Evolutionary conservation across 2,113 vertebrate genomes (phyloP).

Genomic region (Corythornis cristatus): DNA sequence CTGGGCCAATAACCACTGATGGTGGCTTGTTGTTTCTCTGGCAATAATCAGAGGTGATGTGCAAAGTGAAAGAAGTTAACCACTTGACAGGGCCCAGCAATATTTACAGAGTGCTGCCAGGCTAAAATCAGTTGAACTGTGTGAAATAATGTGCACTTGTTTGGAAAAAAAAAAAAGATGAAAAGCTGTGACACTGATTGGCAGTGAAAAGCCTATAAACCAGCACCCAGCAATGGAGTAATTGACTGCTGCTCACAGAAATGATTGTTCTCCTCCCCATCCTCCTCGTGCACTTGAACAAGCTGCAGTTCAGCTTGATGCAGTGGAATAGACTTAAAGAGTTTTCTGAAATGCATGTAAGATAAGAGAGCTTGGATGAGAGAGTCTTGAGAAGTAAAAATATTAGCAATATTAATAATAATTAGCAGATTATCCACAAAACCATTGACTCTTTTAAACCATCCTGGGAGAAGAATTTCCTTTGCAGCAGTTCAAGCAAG

Average conservation of each 20-base stretch:
- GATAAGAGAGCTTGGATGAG: neutral
- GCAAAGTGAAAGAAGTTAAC: neutral
- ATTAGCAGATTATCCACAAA: neutral
- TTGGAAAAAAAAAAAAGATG: neutral
- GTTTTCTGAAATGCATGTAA: neutral
- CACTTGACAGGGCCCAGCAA: neutral
- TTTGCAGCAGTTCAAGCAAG: neutral
- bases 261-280: neutral
- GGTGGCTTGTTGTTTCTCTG: neutral
- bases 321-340: neutral
- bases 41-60: neutral
- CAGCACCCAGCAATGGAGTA: neutral
- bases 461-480: neutral
- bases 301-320: neutral
- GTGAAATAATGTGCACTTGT: neutral
- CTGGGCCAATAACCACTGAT: neutral
- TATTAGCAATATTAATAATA: neutral
- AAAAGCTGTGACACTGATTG: conserved; percentile 39
- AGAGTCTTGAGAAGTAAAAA: neutral
- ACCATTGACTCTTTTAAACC: neutral
- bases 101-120: conserved; percentile 5
- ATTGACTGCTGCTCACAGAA: neutral
- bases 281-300: neutral
- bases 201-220: conserved; percentile 17
- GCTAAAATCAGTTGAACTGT: conserved; percentile 19